Evolutionary conservation across 2,888 invertebrate species (phyloP).

Genomic region (Coleophora deauratella): DNA sequence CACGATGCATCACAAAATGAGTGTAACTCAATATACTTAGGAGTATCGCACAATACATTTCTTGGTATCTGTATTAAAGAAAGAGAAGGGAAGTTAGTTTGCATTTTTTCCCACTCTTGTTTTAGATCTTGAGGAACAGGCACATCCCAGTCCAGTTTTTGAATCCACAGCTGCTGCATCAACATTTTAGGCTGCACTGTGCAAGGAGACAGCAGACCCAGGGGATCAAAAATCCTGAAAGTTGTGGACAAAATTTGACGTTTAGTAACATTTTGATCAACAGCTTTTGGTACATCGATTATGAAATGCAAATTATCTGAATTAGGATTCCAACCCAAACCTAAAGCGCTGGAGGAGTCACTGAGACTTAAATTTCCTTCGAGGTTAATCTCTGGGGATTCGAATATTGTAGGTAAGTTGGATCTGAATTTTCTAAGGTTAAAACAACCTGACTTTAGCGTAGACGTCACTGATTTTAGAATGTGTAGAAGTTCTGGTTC

Average conservation of each 20-base stretch:
- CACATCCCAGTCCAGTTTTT: slow-evolving; percentile 6
- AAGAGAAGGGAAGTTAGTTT: background rate
- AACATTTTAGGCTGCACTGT: slow-evolving; percentile 4
- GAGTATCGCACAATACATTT: slow-evolving; percentile 1
- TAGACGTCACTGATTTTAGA: background rate
- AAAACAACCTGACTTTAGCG: slow-evolving; percentile 2
- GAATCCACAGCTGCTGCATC: slow-evolving; percentile 7
- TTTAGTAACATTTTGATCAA: slow-evolving; percentile 5
- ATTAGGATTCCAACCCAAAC: slow-evolving; percentile 3
- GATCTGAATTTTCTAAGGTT: slow-evolving; percentile 6
- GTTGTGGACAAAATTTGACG: no score
- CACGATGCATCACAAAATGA: slow-evolving; percentile 9
- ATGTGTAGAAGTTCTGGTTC: background rate
- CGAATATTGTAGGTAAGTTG: slow-evolving; percentile 1
- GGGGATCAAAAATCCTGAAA: slow-evolving; percentile 5
- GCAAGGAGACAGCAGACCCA: slow-evolving; percentile 6
- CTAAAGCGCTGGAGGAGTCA: slow-evolving; percentile 1
- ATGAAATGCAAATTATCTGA: slow-evolving; percentile 2
- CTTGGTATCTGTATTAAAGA: no score
- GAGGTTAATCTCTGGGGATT: background rate
- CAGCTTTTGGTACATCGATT: background rate
- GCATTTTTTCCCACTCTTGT: slow-evolving; percentile 4
- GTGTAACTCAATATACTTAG: slow-evolving; percentile 4
- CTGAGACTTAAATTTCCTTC: slow-evolving; percentile 1
- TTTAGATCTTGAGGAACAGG: slow-evolving; percentile 5